Percentiles rank a stretch among this genome's conserved stretches.
Conservation (phyloP, 2,888 invertebrate genomes). For the Phasia obesa region DNA sequence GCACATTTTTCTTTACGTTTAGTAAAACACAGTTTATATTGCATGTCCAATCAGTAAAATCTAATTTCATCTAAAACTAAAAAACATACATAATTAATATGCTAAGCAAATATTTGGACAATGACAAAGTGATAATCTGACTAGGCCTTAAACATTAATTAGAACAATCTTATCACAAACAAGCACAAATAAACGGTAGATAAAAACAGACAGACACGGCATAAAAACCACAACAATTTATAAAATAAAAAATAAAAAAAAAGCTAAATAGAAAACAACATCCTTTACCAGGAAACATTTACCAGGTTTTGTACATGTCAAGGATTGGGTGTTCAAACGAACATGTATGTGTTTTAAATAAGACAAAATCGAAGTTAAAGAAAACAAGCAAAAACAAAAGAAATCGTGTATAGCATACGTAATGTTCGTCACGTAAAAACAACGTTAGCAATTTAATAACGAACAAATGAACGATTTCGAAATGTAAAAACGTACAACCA, state of each 20-base stretch:
- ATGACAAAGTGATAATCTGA: conserved; percentile 67
- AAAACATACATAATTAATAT: conserved; percentile 57
- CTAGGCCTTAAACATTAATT: conserved; percentile 79
- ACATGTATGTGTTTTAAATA: conserved; percentile 21
- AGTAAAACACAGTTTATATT: not conserved
- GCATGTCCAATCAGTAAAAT: conserved; percentile 33
- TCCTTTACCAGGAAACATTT: conserved; percentile 44
- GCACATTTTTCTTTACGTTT: not conserved
- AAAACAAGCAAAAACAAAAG: conserved; percentile 25
- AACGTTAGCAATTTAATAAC: conserved; percentile 70
- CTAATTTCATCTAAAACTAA: conserved; percentile 8
- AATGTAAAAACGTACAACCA: conserved; percentile 7
- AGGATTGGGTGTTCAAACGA: conserved; percentile 3
- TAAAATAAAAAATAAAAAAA: conserved; percentile 21
- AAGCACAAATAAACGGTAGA: conserved; percentile 30
- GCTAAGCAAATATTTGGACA: conserved; percentile 58
- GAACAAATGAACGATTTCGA: conserved; percentile 58
- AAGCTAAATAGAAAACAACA: conserved; percentile 24
- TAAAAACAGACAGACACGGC: not conserved
- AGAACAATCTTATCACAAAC: conserved; percentile 76
- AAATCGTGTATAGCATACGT: conserved; percentile 65
- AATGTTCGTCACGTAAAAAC: conserved; percentile 71
- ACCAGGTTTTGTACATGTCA: conserved; percentile 15
- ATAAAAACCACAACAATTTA: conserved; percentile 56
- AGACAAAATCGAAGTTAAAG: conserved; percentile 52